A percentile compares a stretch with the other conserved stretches of the same genome.
These are phyloP conservation scores for Condylura cristata DNA, from an alignment of 2,113 vertebrate genomes.

Conservation along the genomic window DNA sequence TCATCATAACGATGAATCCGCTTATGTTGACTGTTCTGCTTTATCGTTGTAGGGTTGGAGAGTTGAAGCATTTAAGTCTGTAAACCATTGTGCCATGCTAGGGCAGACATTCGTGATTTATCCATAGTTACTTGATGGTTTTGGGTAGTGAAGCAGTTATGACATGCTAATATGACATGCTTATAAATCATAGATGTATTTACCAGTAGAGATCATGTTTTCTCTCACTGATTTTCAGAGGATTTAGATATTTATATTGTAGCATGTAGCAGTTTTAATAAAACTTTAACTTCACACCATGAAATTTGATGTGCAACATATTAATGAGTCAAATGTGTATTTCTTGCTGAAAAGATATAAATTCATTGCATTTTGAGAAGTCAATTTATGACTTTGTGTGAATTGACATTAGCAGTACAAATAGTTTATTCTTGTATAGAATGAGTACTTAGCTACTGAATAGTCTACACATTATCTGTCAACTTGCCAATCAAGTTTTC, in stretches of 20 bases:
- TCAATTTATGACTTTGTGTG: background rate
- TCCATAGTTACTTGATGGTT: conserved; percentile 36
- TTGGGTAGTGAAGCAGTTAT: conserved; percentile 23
- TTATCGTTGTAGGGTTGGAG: background rate
- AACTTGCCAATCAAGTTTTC: conserved; percentile 23
- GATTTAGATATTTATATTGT: background rate
- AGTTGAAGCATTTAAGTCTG: conserved; percentile 35
- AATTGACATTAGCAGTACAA: conserved; percentile 40
- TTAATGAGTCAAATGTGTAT: background rate
- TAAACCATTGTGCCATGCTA: background rate
- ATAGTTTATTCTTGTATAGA: conserved; percentile 11
- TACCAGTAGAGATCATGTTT: background rate
- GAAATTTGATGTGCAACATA: background rate
- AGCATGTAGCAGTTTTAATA: background rate
- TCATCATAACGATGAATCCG: conserved; percentile 45
- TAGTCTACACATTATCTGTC: background rate
- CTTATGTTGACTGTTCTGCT: conserved; percentile 29
- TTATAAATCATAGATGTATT: background rate
- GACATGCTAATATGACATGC: conserved; percentile 29
- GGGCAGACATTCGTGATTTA: conserved; percentile 56
- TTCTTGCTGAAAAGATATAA: background rate
- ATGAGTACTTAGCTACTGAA: background rate
- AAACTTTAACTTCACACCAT: conserved; percentile 28
- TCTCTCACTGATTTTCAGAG: background rate
- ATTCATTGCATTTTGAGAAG: background rate